Percentiles rank a stretch among this genome's conserved stretches.
Evolutionary conservation across 2,888 invertebrate species (phyloP).

Genomic region (Hoplodrina blanda): DNA sequence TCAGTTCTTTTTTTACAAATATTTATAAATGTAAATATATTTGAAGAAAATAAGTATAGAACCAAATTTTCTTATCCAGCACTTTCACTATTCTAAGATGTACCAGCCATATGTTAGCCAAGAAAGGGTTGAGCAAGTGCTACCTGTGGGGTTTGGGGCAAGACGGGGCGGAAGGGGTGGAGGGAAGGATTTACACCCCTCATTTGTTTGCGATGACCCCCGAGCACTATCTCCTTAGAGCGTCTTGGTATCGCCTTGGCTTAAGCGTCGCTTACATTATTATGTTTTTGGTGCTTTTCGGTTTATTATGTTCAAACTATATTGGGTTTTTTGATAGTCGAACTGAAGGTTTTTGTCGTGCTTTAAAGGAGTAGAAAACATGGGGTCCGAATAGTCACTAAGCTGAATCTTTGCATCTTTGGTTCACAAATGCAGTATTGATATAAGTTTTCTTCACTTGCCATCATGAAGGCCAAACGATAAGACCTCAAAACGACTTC

Average conservation of each 20-base stretch:
- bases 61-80: slow-evolving; percentile 61
- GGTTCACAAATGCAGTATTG: no score
- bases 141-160: slow-evolving; percentile 76
- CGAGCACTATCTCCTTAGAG: slow-evolving; percentile 82
- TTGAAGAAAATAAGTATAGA: no score
- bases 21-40: no score
- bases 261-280: slow-evolving; percentile 77
- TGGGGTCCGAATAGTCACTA: no score
- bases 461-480: no score
- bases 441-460: no score
- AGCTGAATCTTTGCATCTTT: no score
- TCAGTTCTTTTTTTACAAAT: no score
- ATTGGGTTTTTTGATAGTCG: slow-evolving; percentile 35
- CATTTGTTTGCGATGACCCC: slow-evolving; percentile 93
- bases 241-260: slow-evolving; percentile 82
- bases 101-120: slow-evolving; percentile 86
- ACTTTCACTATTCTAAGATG: slow-evolving; percentile 53
- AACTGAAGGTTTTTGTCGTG: slow-evolving; percentile 10
- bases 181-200: slow-evolving; percentile 92
- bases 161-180: slow-evolving; percentile 64
- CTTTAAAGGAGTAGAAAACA: no score
- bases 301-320: slow-evolving; percentile 46
- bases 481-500: no score
- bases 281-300: slow-evolving; percentile 64
- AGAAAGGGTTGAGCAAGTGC: slow-evolving; percentile 89